These are phyloP conservation scores for Vireo altiloquus DNA, from an alignment of 2,113 vertebrate species.

Conservation along the genomic window DNA sequence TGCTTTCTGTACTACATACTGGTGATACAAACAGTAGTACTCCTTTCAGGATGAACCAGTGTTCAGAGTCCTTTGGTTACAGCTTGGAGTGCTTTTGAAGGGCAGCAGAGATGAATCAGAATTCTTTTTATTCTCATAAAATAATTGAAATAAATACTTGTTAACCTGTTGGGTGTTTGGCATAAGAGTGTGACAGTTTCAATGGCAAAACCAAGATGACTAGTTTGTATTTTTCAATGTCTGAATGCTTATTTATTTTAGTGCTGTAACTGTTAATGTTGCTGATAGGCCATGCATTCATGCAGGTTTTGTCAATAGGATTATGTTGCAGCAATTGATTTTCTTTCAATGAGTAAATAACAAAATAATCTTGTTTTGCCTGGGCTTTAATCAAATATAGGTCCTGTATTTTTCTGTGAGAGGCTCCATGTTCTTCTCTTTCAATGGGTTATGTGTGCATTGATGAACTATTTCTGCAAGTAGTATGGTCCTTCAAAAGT, in stretches of 20 bases:
- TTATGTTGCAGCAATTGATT: conserved; percentile 71
- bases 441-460: not conserved
- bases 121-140: conserved; percentile 8
- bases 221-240: conserved; percentile 47
- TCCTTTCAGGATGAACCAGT: not conserved
- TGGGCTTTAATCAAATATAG: conserved; percentile 58
- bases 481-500: not conserved
- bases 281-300: not conserved
- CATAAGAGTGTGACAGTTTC: conserved; percentile 14
- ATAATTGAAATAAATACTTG: conserved; percentile 43
- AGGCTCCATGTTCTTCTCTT: not conserved
- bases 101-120: conserved; percentile 25
- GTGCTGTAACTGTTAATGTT: conserved; percentile 59
- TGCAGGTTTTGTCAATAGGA: conserved; percentile 65
- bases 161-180: conserved; percentile 27
- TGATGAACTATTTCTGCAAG: not conserved
- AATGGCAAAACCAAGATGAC: conserved; percentile 19
- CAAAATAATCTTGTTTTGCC: conserved; percentile 68
- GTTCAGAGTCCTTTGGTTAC: not conserved
- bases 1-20: not conserved
- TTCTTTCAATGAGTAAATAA: conserved; percentile 69
- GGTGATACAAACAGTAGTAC: not conserved
- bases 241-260: conserved; percentile 68
- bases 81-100: conserved; percentile 41
- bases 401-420: not conserved